Base-by-base conservation (phyloP, 2,888 invertebrate genomes). In the Pyrochroa serraticornis region DNA sequence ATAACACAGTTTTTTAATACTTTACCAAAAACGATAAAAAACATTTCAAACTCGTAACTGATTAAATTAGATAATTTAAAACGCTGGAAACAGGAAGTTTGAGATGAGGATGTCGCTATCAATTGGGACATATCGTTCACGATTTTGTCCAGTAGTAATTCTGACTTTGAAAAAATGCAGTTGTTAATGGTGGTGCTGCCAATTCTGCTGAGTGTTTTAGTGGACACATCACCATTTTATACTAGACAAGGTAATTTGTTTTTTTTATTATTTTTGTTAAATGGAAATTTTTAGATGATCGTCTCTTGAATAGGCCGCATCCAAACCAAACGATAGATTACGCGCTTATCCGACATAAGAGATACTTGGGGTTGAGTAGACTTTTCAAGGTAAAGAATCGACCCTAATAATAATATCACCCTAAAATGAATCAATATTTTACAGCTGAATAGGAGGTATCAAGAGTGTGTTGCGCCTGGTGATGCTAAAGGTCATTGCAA, bases 401-500 rank as follows among this genome's bases (percentile, higher is more conserved):
- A 39, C 7, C 8, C 33, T 33, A 32, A 39, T 30, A 33, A 34
- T 9, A 14, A 37, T 14, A 38, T 7, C 1, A 3, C n/a, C 7
- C 9, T 34, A 12, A 51, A 10, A 42, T 30, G 9, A 45, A 7
- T 39, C 10, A 7, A 8, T 43, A 22, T 43, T 37, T 22, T 22
- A 5, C 22, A 89, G 89, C 81, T 84, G 9, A 85, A 88, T 69
- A 81, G 83, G 68, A 79, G 82, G 3, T 85, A 84, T 70, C 85
- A 87, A 67, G 80, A 81, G 10, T 88, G 82, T 75, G 80, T 77
- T 71, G 89, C 76, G 52, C 81, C 85, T 1, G 77, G 82, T 36
- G 87, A 88, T 35, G 82, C 81, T 45, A 72, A 79, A 7, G 92
- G 91, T 0, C 86, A 85, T 66, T 92, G 92, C 76, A 84, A 87